phyloP scores from a whole-genome alignment of 30 jellyfish, hydroid and myxozoan genomes.

The Turritopsis dohrnii region DNA sequence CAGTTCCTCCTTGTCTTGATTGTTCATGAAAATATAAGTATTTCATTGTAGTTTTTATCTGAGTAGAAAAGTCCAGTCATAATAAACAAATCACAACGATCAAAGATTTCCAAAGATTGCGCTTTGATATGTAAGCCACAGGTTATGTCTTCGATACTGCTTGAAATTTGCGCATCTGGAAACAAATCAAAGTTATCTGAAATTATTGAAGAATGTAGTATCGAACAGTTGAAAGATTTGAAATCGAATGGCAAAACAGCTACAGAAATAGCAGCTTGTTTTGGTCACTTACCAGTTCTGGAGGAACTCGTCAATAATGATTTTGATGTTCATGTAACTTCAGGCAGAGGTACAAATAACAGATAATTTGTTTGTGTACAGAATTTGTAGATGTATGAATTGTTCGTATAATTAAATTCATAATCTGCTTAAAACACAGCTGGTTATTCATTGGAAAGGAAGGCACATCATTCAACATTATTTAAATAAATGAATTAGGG shows the following conservation, averaged over 20 bases:
- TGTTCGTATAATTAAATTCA: background rate
- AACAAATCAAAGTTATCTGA: conserved; percentile 1
- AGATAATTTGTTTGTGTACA: background rate
- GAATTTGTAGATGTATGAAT: background rate
- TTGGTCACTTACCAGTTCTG: conserved; percentile 22
- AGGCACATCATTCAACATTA: too few species aligned
- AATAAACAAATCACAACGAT: background rate
- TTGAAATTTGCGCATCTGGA: conserved; percentile 18
- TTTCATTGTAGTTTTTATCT: too few species aligned
- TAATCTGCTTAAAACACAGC: background rate
- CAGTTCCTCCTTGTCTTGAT: background rate
- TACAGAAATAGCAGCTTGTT: conserved; percentile 24
- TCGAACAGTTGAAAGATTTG: background rate
- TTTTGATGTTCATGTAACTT: background rate
- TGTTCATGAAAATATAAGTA: background rate
- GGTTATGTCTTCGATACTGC: background rate
- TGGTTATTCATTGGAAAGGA: background rate
- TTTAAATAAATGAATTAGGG: too few species aligned
- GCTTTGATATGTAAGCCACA: background rate
- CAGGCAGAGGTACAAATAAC: conserved; percentile 11
- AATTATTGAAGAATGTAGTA: background rate
- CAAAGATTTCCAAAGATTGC: background rate
- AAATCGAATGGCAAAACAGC: conserved; percentile 20
- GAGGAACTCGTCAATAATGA: conserved; percentile 31
- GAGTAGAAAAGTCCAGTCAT: background rate